These are phyloP conservation scores for Albula glossodonta DNA, from an alignment of 2,113 vertebrate species.

Conservation along the genomic window DNA sequence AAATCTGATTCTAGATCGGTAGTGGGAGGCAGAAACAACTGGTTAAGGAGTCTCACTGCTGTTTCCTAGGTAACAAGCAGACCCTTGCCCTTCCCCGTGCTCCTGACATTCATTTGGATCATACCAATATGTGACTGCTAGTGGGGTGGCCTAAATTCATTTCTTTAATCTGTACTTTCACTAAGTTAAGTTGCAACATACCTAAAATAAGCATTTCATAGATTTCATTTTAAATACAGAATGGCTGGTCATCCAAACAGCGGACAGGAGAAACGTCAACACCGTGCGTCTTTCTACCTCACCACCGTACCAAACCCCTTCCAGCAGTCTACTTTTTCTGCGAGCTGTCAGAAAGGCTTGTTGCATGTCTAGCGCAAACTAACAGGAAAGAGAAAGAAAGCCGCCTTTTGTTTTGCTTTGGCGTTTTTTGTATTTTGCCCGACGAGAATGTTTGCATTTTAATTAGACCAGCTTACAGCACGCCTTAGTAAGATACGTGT, in stretches of 20 bases:
- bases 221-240: neutral
- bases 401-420: conserved; percentile 10
- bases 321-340: conserved; percentile 49
- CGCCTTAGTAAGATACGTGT: conserved; percentile 11
- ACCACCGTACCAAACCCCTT: conserved; percentile 16
- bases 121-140: conserved; percentile 50
- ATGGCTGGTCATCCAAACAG: neutral
- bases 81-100: conserved; percentile 69
- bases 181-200: neutral
- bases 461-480: neutral
- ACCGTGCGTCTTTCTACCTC: neutral
- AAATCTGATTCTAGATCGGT: conserved; percentile 2
- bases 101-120: conserved; percentile 64
- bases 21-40: conserved; percentile 3
- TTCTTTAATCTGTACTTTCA: neutral
- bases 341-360: conserved; percentile 77
- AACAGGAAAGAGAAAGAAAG: conserved; percentile 43
- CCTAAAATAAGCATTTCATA: neutral
- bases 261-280: neutral
- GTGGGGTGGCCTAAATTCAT: conserved; percentile 15
- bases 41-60: conserved; percentile 54
- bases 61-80: conserved; percentile 74
- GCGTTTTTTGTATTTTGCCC: neutral
- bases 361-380: conserved; percentile 65
- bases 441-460: conserved; percentile 3